Conservation (phyloP, 2,888 invertebrate species). For the Allophyes oxyacanthae region DNA sequence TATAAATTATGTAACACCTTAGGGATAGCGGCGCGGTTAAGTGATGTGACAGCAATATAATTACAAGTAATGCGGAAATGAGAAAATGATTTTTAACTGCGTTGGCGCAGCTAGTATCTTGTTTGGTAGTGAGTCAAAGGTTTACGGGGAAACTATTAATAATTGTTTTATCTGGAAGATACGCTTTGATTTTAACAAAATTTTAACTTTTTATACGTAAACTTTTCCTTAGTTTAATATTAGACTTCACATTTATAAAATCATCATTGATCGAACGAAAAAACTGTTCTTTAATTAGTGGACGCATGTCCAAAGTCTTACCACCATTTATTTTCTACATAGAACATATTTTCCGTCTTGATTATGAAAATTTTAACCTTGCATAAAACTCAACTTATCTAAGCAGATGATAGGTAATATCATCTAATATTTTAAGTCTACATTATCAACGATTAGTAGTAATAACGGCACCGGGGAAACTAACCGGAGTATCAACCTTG, state of each 20-base stretch:
- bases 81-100: not conserved
- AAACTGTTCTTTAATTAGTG: too few species aligned
- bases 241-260: too few species aligned
- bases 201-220: too few species aligned
- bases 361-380: too few species aligned
- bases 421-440: conserved; percentile 37
- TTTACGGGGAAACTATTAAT: not conserved
- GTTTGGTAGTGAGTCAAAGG: not conserved
- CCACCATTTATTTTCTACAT: too few species aligned
- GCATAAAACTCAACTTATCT: not conserved
- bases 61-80: conserved; percentile 10
- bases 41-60: conserved; percentile 18
- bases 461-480: conserved; percentile 63
- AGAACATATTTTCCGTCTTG: too few species aligned
- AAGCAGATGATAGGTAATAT: not conserved
- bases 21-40: conserved; percentile 32
- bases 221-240: not conserved
- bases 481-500: conserved; percentile 59
- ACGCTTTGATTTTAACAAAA: too few species aligned
- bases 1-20: conserved; percentile 50
- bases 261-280: too few species aligned
- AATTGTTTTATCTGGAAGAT: not conserved
- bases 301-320: too few species aligned
- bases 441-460: conserved; percentile 63
- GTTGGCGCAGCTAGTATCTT: conserved; percentile 1